phyloP scores from a whole-genome alignment of 2,888 invertebrate genomes.

The Anorthoa munda region DNA sequence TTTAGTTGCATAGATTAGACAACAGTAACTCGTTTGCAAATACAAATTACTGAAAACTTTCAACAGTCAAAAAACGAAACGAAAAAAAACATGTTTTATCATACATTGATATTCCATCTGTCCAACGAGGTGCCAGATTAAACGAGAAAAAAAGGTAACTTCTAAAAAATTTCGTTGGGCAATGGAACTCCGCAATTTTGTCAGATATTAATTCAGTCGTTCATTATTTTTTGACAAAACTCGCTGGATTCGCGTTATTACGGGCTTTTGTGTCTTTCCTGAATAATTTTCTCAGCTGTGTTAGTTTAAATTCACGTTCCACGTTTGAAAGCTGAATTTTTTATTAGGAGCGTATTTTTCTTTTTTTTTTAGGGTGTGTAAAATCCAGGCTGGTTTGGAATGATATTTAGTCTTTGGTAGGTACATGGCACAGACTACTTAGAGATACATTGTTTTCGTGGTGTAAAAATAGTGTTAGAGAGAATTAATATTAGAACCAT shows the following conservation, averaged over 20 bases:
- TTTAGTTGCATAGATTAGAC: too few species aligned
- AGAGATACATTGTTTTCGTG: too few species aligned
- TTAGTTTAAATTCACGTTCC: slow-evolving; percentile 57
- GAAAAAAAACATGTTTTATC: slow-evolving; percentile 17
- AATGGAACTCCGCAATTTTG: slow-evolving; percentile 33
- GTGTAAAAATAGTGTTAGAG: background rate
- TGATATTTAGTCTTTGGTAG: too few species aligned
- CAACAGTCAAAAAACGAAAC: background rate
- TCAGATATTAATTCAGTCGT: slow-evolving; percentile 59
- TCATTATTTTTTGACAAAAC: slow-evolving; percentile 60
- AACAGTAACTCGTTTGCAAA: background rate
- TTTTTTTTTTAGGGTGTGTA: background rate
- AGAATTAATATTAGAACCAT: too few species aligned
- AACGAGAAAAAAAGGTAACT: slow-evolving; percentile 20
- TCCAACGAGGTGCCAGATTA: slow-evolving; percentile 41
- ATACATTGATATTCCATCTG: slow-evolving; percentile 49
- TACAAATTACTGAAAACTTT: slow-evolving; percentile 17
- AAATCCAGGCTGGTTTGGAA: background rate
- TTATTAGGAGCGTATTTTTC: background rate
- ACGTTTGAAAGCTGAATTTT: slow-evolving; percentile 42
- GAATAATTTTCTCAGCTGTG: slow-evolving; percentile 51
- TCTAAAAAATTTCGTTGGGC: slow-evolving; percentile 32
- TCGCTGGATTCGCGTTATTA: slow-evolving; percentile 50
- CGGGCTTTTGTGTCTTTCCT: slow-evolving; percentile 54
- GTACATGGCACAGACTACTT: too few species aligned